A percentile compares a stretch with the other conserved stretches of the same genome.
These are phyloP conservation scores for Hypena proboscidalis DNA, from an alignment of 2,888 invertebrate species.

Conservation along the genomic window DNA sequence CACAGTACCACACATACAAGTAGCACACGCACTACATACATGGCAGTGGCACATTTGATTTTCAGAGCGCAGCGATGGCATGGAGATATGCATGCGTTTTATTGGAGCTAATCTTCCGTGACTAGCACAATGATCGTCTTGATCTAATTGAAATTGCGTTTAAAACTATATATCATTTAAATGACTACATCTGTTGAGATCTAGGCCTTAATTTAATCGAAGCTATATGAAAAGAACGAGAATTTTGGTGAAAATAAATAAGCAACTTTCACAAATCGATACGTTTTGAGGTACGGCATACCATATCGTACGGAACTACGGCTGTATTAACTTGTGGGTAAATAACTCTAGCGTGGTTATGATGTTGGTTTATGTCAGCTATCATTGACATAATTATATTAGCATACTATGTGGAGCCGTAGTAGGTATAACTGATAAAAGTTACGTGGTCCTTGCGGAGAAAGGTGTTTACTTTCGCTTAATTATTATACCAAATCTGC, in stretches of 20 bases:
- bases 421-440: slow-evolving; percentile 15
- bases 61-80: slow-evolving; percentile 76
- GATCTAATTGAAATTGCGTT: slow-evolving; percentile 29
- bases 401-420: slow-evolving; percentile 3
- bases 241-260: slow-evolving; percentile 13
- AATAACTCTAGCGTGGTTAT: slow-evolving; percentile 3
- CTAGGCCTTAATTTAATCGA: slow-evolving; percentile 1
- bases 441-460: slow-evolving; percentile 30
- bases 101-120: slow-evolving; percentile 60
- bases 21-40: slow-evolving; percentile 64
- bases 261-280: slow-evolving; percentile 16
- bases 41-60: slow-evolving; percentile 70
- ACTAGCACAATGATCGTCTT: slow-evolving; percentile 41
- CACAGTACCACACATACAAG: slow-evolving; percentile 40
- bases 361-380: slow-evolving; percentile 3
- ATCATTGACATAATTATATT: slow-evolving; percentile 12
- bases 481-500: slow-evolving; percentile 31
- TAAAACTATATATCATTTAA: slow-evolving; percentile 8
- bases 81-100: slow-evolving; percentile 65
- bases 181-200: slow-evolving; percentile 7
- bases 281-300: slow-evolving; percentile 9
- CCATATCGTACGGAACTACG: slow-evolving; percentile 3
- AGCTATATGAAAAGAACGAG: slow-evolving; percentile 8
- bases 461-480: slow-evolving; percentile 42
- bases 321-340: slow-evolving; percentile 12